Conservation (phyloP, 53 echinoderm and acorn worm genomes). For the Apostichopus leukothele region DNA sequence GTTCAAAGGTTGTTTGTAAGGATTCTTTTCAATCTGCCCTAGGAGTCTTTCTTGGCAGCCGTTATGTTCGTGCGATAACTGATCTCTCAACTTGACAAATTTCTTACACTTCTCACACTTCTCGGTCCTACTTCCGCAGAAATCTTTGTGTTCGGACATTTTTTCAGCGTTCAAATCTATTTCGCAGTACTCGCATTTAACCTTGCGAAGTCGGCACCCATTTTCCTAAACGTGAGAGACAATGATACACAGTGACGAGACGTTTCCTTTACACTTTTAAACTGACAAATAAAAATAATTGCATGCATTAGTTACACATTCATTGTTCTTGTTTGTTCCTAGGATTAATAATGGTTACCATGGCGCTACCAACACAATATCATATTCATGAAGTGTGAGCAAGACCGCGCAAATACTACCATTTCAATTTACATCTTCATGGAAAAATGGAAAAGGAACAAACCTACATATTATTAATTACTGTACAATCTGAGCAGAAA, state of each 20-base stretch:
- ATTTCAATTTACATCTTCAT: no score
- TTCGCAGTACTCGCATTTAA: conserved; percentile 84
- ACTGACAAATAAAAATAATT: no score
- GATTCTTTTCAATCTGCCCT: background rate
- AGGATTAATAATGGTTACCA: no score
- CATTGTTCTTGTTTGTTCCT: no score
- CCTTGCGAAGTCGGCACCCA: conserved; percentile 62
- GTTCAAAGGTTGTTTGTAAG: background rate
- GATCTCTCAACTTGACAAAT: conserved; percentile 79
- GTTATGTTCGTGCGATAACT: conserved; percentile 60
- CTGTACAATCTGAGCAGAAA: no score
- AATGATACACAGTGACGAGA: background rate
- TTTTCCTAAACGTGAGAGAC: conserved; percentile 28
- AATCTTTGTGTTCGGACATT: conserved; percentile 70
- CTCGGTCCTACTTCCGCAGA: conserved; percentile 94
- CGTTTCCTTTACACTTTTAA: no score
- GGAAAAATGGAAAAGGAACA: no score
- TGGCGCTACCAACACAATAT: no score
- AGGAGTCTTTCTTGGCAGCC: conserved; percentile 37
- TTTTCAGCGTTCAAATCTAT: conserved; percentile 66
- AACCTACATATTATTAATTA: no score
- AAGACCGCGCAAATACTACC: no score
- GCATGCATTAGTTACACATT: no score
- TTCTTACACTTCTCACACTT: conserved; percentile 72
- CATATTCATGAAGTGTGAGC: no score